Base-by-base conservation (phyloP, 2,113 vertebrate species). In the Naja naja region DNA sequence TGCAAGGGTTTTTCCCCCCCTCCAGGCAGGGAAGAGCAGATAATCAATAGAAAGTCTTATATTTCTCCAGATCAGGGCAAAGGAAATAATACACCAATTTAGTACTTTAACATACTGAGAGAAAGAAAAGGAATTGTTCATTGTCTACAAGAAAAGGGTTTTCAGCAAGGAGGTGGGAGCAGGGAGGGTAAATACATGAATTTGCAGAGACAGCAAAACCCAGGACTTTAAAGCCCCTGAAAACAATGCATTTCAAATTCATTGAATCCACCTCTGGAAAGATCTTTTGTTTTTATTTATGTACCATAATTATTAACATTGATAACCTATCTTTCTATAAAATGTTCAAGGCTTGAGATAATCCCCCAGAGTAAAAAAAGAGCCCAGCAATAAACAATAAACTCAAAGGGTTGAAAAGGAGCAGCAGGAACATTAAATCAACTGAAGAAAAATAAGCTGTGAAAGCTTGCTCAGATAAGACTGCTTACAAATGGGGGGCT, bases 11-110 rank as follows among this genome's bases (percentile, higher is more conserved):
- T 25, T 0, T 0, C 0, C 5, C 23, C 12, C 88, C 22, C 23
- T 87, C 30, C 91, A 94, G 93, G 89, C 94, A 94, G 87, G 58
- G 92, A 74, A 0, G 91, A 95, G 81, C 94, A 90, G 93, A 56
- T 74, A 88, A 90, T 95, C 90, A 64, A 93, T 90, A 60, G 0
- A n/a, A 58, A 39, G 90, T 92, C 64, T 89, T 92, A 43, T 30
- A 0, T 52, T 49, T 27, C 11, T 87, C 30, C 69, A 89, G 64
- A 45, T 56, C 11, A 34, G 85, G 14, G 7, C 1, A 74, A 39
- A 9, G 69, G 27, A 85, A 43, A 30, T 25, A 20, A 81, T 16
- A 45, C 49, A 39, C 53, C 2, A 93, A 11, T 43, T 91, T 92
- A 81, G 90, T 34, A 60, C 52, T 87, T 3, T 3, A 39, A 69